Conservation (phyloP, 1,140 invertebrate species). For the Meloidogyne floridensis region DNA sequence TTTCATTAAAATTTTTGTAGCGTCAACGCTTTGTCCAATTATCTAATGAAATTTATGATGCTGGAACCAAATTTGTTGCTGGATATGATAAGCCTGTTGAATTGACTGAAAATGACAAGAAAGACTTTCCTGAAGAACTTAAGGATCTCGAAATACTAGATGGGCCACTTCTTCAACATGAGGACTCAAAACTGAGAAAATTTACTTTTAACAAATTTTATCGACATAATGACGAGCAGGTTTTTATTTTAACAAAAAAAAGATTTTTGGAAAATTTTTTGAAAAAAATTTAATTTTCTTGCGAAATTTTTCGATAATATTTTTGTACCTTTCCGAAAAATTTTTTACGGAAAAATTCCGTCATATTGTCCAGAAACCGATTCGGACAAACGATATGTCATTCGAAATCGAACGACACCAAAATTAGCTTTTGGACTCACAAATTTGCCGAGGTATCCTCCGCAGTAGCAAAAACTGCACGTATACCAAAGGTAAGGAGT, state of each 20-base stretch:
- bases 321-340: no score
- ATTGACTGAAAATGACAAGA: constrained; percentile 19
- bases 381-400: no score
- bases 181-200: constrained; percentile 20
- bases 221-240: constrained; percentile 42
- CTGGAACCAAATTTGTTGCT: constrained; percentile 36
- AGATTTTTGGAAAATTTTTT: no score
- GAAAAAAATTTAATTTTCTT: no score
- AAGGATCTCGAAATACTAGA: not conserved
- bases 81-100: constrained; percentile 27
- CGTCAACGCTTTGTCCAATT: constrained; percentile 42
- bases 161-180: constrained; percentile 13
- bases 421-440: no score
- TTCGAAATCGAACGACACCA: no score
- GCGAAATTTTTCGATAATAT: no score
- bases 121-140: not conserved
- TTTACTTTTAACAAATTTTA: constrained; percentile 38
- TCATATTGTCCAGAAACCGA: no score
- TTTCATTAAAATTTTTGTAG: constrained; percentile 40
- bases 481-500: no score
- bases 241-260: not conserved
- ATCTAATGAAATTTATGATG: constrained; percentile 51
- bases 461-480: no score
- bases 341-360: no score
- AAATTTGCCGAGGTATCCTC: no score